Evolutionary conservation across 2,888 invertebrate genomes (phyloP).

Genomic region (Luperina nickerlii): DNA sequence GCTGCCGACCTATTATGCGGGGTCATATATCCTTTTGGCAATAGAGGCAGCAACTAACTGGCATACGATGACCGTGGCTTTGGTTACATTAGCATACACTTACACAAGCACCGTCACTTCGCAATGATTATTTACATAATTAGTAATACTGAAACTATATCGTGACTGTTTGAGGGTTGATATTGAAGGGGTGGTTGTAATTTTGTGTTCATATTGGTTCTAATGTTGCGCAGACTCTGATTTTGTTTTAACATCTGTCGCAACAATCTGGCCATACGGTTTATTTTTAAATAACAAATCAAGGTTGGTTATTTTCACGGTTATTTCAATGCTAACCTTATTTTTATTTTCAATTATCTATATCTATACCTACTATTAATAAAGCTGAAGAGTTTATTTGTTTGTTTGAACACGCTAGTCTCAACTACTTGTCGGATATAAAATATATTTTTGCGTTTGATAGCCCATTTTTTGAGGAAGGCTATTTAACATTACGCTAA

Average conservation of each 20-base stretch:
- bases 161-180: slow-evolving; percentile 48
- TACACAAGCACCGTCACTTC: slow-evolving; percentile 66
- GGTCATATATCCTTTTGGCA: slow-evolving; percentile 65
- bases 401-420: too few species aligned
- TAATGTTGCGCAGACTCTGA: background rate
- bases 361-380: too few species aligned
- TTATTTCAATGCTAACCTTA: too few species aligned
- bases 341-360: too few species aligned
- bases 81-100: slow-evolving; percentile 77
- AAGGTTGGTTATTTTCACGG: too few species aligned
- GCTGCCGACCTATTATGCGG: slow-evolving; percentile 65
- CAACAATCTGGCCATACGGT: background rate
- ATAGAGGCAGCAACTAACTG: slow-evolving; percentile 62
- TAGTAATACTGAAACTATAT: slow-evolving; percentile 62
- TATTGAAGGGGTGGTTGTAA: slow-evolving; percentile 34
- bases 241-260: background rate
- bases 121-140: slow-evolving; percentile 79
- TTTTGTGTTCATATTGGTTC: background rate
- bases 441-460: too few species aligned
- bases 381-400: too few species aligned
- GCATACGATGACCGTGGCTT: slow-evolving; percentile 66
- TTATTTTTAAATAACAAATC: background rate
- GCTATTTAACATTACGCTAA: too few species aligned
- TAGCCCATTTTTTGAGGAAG: too few species aligned
- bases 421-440: too few species aligned